Conservation (phyloP, 2,888 invertebrate genomes). For the Synergus laeviventris region DNA sequence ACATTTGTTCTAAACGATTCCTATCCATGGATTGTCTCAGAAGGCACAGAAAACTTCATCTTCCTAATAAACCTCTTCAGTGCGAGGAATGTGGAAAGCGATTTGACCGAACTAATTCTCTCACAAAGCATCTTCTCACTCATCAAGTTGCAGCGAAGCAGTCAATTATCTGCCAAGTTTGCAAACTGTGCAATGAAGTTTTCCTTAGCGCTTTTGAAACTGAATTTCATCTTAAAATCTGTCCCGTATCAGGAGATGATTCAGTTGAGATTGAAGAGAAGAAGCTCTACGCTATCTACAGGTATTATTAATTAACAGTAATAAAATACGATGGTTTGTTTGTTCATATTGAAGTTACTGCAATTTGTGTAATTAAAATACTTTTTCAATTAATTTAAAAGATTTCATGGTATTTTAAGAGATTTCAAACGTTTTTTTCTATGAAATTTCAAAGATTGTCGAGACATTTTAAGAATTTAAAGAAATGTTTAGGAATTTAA, state of each 20-base stretch:
- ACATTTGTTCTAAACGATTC: constrained; percentile 53
- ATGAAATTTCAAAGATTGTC: too few species aligned
- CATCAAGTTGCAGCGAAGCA: constrained; percentile 39
- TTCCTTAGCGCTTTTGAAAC: constrained; percentile 8
- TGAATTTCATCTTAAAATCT: constrained; percentile 20
- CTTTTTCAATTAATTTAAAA: too few species aligned
- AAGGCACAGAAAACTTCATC: constrained; percentile 46
- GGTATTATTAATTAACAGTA: neutral
- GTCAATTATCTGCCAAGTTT: constrained; percentile 38
- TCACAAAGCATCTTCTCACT: constrained; percentile 44
- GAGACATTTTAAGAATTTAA: too few species aligned
- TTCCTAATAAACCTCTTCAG: constrained; percentile 42
- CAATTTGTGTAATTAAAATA: too few species aligned
- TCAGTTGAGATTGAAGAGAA: constrained; percentile 30
- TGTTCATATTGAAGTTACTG: too few species aligned
- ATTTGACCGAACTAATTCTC: constrained; percentile 43
- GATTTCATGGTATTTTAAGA: too few species aligned
- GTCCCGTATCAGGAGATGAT: neutral
- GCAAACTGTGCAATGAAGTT: constrained; percentile 45
- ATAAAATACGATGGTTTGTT: too few species aligned
- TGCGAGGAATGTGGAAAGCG: constrained; percentile 44
- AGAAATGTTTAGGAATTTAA: too few species aligned
- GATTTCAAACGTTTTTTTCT: too few species aligned
- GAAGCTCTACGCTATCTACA: constrained; percentile 40
- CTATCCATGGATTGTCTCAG: constrained; percentile 52